Evolutionary conservation across 2,113 vertebrate genomes (phyloP).

Genomic region (Aramus guarauna): DNA sequence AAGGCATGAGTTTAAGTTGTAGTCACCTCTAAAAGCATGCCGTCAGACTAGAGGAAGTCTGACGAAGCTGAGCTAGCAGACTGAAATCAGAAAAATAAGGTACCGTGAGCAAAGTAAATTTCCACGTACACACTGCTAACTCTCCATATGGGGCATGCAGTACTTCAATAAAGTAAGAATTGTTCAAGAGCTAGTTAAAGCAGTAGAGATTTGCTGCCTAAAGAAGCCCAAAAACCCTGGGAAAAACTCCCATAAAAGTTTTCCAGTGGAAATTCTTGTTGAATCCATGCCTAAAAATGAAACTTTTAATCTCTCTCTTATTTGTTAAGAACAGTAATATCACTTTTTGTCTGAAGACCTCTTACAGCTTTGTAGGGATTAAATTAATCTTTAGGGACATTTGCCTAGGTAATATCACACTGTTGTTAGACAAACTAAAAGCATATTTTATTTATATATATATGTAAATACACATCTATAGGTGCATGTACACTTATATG

Average conservation of each 20-base stretch:
- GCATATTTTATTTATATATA: not conserved
- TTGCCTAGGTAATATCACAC: not conserved
- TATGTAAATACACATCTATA: not conserved
- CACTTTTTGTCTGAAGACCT: not conserved
- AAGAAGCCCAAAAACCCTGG: not conserved
- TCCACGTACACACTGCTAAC: not conserved
- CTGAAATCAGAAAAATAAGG: not conserved
- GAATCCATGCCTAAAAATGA: not conserved
- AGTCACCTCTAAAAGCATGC: not conserved
- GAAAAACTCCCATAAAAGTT: not conserved
- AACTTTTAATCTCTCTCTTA: not conserved
- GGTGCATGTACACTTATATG: fast-evolving
- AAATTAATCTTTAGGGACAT: not conserved
- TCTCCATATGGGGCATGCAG: not conserved
- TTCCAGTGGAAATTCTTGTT: not conserved
- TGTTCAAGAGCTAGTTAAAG: not conserved
- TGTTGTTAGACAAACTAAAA: not conserved
- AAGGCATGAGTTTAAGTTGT: not conserved
- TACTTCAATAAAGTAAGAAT: not conserved
- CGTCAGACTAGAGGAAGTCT: not conserved
- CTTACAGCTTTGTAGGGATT: not conserved
- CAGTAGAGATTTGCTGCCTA: not conserved
- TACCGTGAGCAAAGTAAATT: not conserved
- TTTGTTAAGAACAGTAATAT: not conserved
- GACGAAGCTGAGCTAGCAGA: not conserved